phyloP scores from a whole-genome alignment of 2,113 vertebrate species.

The Todiramphus chloris region DNA sequence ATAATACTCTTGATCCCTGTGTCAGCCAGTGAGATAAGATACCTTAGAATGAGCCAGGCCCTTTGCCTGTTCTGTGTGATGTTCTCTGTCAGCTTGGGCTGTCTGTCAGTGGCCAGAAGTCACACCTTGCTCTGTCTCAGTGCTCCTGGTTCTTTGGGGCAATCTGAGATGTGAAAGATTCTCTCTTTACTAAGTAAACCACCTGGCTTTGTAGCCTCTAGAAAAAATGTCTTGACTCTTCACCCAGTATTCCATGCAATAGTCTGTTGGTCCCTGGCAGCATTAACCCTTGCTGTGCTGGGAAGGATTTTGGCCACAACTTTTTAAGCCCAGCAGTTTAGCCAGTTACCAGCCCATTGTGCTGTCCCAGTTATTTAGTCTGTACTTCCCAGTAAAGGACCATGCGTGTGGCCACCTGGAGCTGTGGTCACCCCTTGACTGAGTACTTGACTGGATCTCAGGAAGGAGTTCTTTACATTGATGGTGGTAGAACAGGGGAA shows the following conservation, averaged over 20 bases:
- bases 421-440: neutral
- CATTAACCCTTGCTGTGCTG: too few relatives aligned
- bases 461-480: too few relatives aligned
- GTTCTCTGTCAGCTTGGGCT: neutral
- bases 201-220: neutral
- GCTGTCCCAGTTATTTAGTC: neutral
- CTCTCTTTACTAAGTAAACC: neutral
- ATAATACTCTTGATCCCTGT: neutral
- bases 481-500: too few relatives aligned
- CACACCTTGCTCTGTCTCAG: neutral
- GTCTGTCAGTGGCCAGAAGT: rapidly evolving
- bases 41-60: neutral
- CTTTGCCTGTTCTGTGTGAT: neutral
- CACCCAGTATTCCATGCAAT: rapidly evolving
- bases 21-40: neutral
- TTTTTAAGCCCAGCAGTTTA: neutral
- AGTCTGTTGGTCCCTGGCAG: neutral
- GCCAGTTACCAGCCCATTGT: neutral
- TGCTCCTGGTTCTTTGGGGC: neutral
- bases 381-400: neutral
- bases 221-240: neutral
- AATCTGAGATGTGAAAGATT: neutral
- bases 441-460: neutral
- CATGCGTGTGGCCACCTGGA: neutral
- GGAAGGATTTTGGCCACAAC: too few relatives aligned